Conservation (phyloP, 2,888 invertebrate species). For the Megamerina dolium region DNA sequence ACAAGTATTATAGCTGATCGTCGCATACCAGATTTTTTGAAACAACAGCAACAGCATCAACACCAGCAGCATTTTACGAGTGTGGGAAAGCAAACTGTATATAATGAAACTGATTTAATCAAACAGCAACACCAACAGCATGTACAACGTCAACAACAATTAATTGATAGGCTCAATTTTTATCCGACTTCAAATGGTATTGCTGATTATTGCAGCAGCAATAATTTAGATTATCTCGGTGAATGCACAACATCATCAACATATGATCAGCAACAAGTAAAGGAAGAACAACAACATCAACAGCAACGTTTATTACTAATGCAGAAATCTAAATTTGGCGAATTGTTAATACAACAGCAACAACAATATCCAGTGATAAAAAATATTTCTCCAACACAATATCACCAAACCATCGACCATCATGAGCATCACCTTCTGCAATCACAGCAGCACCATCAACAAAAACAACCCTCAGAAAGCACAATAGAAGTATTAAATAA, state of each 20-base stretch:
- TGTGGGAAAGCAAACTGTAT: neutral
- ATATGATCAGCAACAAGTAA: constrained; percentile 9
- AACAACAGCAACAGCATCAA: too few species aligned
- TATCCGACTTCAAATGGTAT: constrained; percentile 61
- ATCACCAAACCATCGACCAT: too few species aligned
- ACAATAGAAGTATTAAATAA: too few species aligned
- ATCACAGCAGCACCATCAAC: too few species aligned
- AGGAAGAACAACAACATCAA: constrained; percentile 17
- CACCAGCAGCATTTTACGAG: neutral
- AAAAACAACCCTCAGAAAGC: too few species aligned
- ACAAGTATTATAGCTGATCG: constrained; percentile 3
- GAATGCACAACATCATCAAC: constrained; percentile 16
- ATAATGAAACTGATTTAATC: neutral
- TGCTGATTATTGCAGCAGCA: constrained; percentile 44
- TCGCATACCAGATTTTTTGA: constrained; percentile 20
- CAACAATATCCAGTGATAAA: too few species aligned
- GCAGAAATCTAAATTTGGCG: too few species aligned
- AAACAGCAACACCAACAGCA: constrained; percentile 6
- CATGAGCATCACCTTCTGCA: too few species aligned
- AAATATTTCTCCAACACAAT: too few species aligned
- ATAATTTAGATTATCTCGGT: constrained; percentile 40
- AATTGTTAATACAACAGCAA: constrained; percentile 12
- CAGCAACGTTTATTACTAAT: constrained; percentile 4
- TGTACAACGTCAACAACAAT: constrained; percentile 33
- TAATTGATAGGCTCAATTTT: constrained; percentile 75